Percentiles rank a stretch among this genome's conserved stretches.
phyloP scores from a whole-genome alignment of 2,113 vertebrate genomes.

The Edolisoma coerulescens region DNA sequence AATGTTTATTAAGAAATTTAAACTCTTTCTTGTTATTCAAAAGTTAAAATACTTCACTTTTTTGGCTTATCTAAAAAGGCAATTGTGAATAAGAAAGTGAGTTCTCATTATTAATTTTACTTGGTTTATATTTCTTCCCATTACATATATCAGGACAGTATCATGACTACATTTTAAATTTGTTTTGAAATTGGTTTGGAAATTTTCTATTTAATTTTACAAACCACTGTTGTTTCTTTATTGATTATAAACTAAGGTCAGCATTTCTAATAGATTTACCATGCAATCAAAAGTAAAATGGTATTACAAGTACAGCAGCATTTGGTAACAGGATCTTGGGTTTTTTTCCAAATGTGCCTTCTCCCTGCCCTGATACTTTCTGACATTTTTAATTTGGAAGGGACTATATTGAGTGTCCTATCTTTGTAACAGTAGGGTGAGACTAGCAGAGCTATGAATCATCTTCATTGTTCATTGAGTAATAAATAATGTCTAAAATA shows the following conservation, averaged over 20 bases:
- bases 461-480: neutral
- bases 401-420: neutral
- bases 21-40: neutral
- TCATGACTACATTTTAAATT: neutral
- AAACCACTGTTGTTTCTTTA: neutral
- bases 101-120: neutral
- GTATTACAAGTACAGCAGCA: neutral
- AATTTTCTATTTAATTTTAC: neutral
- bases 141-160: neutral
- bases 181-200: fast-evolving
- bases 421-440: neutral
- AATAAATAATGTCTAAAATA: neutral
- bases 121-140: neutral
- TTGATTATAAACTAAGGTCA: neutral
- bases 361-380: neutral
- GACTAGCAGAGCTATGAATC: neutral
- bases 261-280: neutral
- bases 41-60: neutral
- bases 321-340: neutral
- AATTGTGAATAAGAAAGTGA: neutral
- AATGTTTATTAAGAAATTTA: neutral
- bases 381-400: neutral
- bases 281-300: neutral
- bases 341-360: neutral
- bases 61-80: neutral